phyloP scores from a whole-genome alignment of 2,113 vertebrate species.

The Takifugu flavidus region DNA sequence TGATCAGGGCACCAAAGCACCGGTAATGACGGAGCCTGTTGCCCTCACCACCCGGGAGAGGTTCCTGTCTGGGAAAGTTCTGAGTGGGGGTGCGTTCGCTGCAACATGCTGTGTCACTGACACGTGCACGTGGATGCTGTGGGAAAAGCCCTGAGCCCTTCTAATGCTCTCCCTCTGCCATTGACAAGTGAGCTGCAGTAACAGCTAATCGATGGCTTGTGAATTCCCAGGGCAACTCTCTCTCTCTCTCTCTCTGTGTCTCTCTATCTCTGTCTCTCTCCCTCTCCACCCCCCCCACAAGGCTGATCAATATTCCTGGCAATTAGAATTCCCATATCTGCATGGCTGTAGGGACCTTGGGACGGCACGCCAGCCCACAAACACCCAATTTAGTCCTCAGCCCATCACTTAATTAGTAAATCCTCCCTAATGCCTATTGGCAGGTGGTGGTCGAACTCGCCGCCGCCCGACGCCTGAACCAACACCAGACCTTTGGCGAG shows the following conservation, averaged over 20 bases:
- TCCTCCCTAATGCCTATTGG: constrained; percentile 81
- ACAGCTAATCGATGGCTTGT: constrained; percentile 80
- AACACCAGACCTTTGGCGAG: constrained; percentile 77
- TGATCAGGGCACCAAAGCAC: constrained; percentile 6
- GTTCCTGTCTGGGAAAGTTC: neutral
- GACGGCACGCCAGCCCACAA: constrained; percentile 75
- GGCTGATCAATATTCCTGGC: constrained; percentile 80
- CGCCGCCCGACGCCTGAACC: constrained; percentile 63
- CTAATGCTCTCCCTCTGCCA: constrained; percentile 60
- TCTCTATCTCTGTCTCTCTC: too few species aligned
- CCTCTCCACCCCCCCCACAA: constrained; percentile 33
- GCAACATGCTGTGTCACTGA: constrained; percentile 55
- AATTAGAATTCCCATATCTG: constrained; percentile 85
- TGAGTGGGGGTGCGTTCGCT: too few species aligned
- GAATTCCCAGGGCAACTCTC: constrained; percentile 65
- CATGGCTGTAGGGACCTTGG: constrained; percentile 76
- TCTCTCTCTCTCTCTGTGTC: too few species aligned
- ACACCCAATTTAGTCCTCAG: constrained; percentile 83
- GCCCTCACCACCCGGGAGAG: neutral
- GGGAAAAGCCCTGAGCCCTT: constrained; percentile 60
- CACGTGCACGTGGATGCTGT: constrained; percentile 26
- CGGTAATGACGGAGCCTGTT: neutral
- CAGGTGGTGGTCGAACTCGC: constrained; percentile 67
- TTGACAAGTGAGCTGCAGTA: constrained; percentile 73
- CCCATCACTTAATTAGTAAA: constrained; percentile 85